Conservation (phyloP, 2,888 invertebrate species). For the Chromoteleia sp. region DNA sequence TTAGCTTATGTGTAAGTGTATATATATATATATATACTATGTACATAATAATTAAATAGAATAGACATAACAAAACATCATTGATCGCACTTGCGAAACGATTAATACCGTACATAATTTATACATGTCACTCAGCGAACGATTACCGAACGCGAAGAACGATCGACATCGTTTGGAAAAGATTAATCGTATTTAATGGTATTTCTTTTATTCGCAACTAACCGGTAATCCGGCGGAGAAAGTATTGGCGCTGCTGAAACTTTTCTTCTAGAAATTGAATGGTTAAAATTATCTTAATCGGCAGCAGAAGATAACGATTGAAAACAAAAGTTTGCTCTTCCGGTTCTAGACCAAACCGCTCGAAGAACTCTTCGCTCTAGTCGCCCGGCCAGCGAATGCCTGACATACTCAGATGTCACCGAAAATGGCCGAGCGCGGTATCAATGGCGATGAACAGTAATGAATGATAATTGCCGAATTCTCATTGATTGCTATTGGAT, state of each 20-base stretch:
- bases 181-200: constrained; percentile 32
- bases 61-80: constrained; percentile 6
- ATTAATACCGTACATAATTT: constrained; percentile 40
- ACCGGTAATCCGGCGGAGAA: not conserved
- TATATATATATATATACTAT: too few species aligned
- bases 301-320: constrained; percentile 24
- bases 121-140: constrained; percentile 29
- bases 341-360: constrained; percentile 1
- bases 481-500: constrained; percentile 43
- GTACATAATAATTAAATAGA: constrained; percentile 18
- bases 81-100: not conserved
- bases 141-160: constrained; percentile 15
- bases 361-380: constrained; percentile 21
- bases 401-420: constrained; percentile 9
- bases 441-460: constrained; percentile 38
- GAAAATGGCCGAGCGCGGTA: constrained; percentile 30
- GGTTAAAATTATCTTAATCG: constrained; percentile 23
- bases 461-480: constrained; percentile 47
- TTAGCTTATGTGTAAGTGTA: too few species aligned
- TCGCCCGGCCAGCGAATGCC: constrained; percentile 1
- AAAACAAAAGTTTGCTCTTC: constrained; percentile 18
- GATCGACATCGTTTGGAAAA: constrained; percentile 19
- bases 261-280: constrained; percentile 33
- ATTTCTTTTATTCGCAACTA: not conserved
- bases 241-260: not conserved